phyloP scores from a whole-genome alignment of 2,888 invertebrate genomes.

The Pterobdella sp. region DNA sequence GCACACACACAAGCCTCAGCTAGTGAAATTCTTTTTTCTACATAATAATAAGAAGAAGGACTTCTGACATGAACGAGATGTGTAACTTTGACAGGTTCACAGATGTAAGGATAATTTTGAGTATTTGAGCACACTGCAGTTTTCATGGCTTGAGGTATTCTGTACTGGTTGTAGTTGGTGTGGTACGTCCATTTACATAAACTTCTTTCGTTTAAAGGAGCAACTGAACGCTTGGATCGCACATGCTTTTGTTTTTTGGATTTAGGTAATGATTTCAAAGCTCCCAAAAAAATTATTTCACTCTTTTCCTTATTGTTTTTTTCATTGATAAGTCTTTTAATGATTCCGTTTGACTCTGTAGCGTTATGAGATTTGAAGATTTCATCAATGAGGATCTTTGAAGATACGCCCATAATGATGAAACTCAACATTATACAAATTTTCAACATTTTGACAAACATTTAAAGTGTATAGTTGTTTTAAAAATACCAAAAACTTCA shows the following conservation, averaged over 20 bases:
- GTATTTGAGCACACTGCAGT: background rate
- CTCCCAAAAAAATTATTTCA: background rate
- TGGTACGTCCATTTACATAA: conserved; percentile 14
- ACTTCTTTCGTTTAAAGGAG: conserved; percentile 10
- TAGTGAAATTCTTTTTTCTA: background rate
- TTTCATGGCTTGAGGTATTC: conserved; percentile 17
- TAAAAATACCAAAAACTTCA: too few species aligned
- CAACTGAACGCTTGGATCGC: conserved; percentile 10
- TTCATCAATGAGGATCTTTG: too few species aligned
- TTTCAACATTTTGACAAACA: too few species aligned
- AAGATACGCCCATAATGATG: too few species aligned
- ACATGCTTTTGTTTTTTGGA: background rate
- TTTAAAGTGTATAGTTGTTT: too few species aligned
- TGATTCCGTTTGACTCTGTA: too few species aligned
- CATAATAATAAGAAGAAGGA: background rate
- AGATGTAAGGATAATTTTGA: background rate
- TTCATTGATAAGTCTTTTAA: too few species aligned
- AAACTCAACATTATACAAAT: too few species aligned
- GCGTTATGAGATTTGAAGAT: too few species aligned
- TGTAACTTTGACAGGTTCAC: background rate
- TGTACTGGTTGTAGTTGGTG: background rate
- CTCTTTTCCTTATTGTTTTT: background rate
- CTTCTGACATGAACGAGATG: background rate
- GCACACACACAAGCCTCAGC: background rate
- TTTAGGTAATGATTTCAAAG: background rate